phyloP scores from a whole-genome alignment of 2,113 vertebrate species.

The Marmota monax region DNA sequence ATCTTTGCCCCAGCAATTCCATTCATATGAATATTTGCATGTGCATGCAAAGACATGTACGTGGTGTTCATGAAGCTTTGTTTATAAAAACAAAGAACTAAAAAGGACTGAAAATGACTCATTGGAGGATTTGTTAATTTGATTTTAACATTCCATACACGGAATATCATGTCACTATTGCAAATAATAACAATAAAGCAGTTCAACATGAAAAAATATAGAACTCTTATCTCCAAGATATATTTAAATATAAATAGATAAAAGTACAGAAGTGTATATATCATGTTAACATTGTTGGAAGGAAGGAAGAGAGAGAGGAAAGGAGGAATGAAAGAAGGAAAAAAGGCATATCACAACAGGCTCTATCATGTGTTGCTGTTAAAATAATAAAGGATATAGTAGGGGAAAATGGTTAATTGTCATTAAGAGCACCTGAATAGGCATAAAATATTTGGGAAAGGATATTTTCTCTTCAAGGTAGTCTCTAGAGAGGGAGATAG shows the following conservation, averaged over 20 bases:
- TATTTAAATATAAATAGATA: not conserved
- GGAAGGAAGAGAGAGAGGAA: not conserved
- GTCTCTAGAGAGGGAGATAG: not conserved
- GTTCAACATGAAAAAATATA: not conserved
- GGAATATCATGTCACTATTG: not conserved
- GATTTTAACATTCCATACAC: not conserved
- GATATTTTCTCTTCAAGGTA: not conserved
- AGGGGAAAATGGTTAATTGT: not conserved
- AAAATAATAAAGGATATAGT: not conserved
- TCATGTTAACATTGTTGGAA: not conserved
- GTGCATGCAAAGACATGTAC: not conserved
- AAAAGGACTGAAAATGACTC: not conserved
- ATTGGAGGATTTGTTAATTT: not conserved
- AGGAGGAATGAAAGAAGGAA: not conserved
- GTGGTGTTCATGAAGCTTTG: not conserved
- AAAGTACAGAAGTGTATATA: not conserved
- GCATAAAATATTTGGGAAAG: not conserved
- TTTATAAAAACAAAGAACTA: slow-evolving; percentile 9
- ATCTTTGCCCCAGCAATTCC: not conserved
- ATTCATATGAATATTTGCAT: not conserved
- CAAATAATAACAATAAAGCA: not conserved
- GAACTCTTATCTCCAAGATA: not conserved
- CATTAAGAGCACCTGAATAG: not conserved
- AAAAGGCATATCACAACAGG: not conserved
- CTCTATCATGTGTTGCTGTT: not conserved